These are phyloP conservation scores for Digitonthophagus gazella DNA, from an alignment of 2,888 invertebrate species.

Conservation along the genomic window DNA sequence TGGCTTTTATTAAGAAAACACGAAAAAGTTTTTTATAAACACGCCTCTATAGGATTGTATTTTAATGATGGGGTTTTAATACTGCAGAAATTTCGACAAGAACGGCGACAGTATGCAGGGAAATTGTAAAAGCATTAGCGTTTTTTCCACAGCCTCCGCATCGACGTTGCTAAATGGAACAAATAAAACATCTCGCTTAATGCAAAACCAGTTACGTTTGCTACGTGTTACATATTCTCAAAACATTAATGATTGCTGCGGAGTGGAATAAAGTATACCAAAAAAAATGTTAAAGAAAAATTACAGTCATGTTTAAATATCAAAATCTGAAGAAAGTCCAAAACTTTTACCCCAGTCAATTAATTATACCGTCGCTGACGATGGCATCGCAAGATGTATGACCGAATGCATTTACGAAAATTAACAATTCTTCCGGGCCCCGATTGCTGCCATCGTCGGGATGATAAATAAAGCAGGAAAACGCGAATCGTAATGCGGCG, in stretches of 20 bases:
- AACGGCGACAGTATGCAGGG: background rate
- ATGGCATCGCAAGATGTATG: background rate
- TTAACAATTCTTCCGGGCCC: background rate
- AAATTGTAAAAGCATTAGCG: background rate
- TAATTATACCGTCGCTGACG: background rate
- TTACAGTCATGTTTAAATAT: too few relatives aligned
- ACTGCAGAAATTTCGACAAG: background rate
- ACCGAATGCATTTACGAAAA: background rate
- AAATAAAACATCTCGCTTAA: background rate
- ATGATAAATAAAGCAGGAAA: background rate
- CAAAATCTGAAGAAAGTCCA: background rate
- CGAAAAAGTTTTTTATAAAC: background rate
- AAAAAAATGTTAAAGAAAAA: too few relatives aligned
- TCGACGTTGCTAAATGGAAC: background rate
- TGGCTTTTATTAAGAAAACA: too few relatives aligned
- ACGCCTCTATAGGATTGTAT: background rate
- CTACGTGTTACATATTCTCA: too few relatives aligned
- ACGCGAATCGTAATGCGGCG: background rate
- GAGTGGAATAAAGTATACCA: background rate
- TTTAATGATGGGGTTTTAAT: background rate
- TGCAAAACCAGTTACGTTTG: background rate
- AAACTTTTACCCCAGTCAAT: background rate
- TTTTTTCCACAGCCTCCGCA: background rate
- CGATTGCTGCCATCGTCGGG: background rate
- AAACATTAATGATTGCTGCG: too few relatives aligned